Conservation (phyloP, 2,888 invertebrate genomes). For the Machimus rusticus region DNA sequence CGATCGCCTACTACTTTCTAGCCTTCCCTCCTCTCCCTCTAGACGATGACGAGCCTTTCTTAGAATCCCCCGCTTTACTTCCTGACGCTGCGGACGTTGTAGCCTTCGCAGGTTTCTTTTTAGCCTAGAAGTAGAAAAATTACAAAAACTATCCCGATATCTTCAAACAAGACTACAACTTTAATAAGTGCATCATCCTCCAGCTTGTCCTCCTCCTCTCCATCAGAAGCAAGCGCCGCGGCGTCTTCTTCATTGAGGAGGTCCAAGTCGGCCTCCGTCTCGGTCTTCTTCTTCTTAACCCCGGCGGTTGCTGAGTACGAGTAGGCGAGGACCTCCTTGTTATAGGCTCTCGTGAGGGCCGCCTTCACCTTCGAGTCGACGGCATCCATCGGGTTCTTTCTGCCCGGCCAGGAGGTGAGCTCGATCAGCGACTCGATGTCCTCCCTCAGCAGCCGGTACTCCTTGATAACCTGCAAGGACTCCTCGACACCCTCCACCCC, state of each 20-base stretch:
- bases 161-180: constrained; percentile 26
- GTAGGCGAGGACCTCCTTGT: constrained; percentile 80
- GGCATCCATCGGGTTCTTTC: constrained; percentile 76
- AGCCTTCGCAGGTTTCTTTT: constrained; percentile 54
- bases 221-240: constrained; percentile 59
- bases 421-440: constrained; percentile 92
- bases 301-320: constrained; percentile 76
- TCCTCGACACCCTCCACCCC: constrained; percentile 76
- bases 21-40: constrained; percentile 28
- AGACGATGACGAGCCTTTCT: background rate
- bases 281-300: constrained; percentile 69
- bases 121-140: constrained; percentile 51
- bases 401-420: constrained; percentile 82
- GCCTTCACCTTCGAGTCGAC: constrained; percentile 88
- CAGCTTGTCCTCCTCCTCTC: constrained; percentile 69
- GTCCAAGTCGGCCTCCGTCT: constrained; percentile 61
- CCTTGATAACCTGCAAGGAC: constrained; percentile 77
- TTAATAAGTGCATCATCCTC: constrained; percentile 82
- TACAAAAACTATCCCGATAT: background rate
- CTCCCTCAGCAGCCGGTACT: constrained; percentile 87
- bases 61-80: constrained; percentile 42
- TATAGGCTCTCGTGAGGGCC: constrained; percentile 91
- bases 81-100: constrained; percentile 51
- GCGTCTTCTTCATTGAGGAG: constrained; percentile 59
- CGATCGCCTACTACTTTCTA: background rate